A percentile compares a stretch with the other conserved stretches of the same genome.
phyloP scores from a whole-genome alignment of 2,113 vertebrate species.

The Callipepla californica region DNA sequence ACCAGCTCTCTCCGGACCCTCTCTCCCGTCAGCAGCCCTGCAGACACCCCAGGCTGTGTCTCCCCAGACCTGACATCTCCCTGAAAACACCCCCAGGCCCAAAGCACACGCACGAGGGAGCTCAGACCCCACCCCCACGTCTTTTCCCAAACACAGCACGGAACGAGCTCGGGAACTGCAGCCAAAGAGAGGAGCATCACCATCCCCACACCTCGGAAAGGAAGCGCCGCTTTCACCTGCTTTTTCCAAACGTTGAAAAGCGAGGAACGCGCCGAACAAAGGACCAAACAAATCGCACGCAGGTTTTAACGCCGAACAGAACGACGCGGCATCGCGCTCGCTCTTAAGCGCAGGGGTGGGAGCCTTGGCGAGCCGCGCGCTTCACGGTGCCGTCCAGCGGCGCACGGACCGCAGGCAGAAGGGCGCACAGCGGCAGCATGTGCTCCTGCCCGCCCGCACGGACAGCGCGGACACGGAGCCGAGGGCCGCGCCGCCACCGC shows the following conservation, averaged over 20 bases:
- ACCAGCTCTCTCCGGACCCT: accelerated
- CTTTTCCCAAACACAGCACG: not conserved
- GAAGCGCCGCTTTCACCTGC: not conserved
- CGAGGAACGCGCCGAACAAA: not conserved
- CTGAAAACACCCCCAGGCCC: not conserved
- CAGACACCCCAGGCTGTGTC: not conserved
- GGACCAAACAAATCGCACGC: accelerated
- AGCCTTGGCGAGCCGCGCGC: accelerated
- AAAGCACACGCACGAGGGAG: not conserved
- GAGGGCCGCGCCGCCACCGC: no score
- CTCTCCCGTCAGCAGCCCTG: not conserved
- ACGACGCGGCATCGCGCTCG: accelerated
- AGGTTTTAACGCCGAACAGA: accelerated
- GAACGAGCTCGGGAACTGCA: not conserved
- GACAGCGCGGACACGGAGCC: no score
- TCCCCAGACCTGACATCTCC: not conserved
- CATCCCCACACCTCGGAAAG: accelerated
- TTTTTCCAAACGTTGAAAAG: not conserved
- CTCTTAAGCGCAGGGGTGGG: not conserved
- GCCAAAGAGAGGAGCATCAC: not conserved
- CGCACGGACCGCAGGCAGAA: not conserved
- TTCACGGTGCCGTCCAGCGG: accelerated
- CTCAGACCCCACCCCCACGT: accelerated
- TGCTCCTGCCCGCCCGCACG: not conserved
- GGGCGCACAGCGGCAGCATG: not conserved